Conservation (phyloP, 1,140 invertebrate genomes). For the Batillaria attramentaria region DNA sequence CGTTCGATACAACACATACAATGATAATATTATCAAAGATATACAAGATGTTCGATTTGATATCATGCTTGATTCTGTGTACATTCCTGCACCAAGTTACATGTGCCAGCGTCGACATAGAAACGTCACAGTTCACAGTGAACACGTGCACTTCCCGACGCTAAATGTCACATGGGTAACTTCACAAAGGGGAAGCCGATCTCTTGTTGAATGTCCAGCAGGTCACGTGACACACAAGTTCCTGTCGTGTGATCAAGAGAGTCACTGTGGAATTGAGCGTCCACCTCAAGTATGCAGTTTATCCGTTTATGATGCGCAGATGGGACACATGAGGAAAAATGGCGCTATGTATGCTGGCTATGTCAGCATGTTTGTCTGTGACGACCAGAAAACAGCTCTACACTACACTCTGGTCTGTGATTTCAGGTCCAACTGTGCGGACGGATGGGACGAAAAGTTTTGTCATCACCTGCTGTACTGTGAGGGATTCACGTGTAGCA, state of each 20-base stretch:
- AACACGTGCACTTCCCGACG: too few species aligned
- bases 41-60: background rate
- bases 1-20: too few species aligned
- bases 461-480: background rate
- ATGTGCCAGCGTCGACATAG: too few species aligned
- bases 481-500: constrained; percentile 4
- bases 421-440: constrained; percentile 7
- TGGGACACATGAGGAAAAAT: too few species aligned
- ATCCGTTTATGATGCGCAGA: background rate
- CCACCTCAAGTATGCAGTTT: too few species aligned
- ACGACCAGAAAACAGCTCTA: background rate
- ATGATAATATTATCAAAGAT: background rate
- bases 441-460: constrained; percentile 12
- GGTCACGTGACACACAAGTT: constrained; percentile 12
- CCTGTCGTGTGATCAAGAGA: background rate
- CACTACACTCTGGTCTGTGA: constrained; percentile 26
- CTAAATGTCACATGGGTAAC: background rate
- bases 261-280: background rate
- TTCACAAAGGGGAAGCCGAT: background rate
- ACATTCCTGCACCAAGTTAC: too few species aligned
- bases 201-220: background rate
- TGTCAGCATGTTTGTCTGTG: background rate
- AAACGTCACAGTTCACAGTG: too few species aligned
- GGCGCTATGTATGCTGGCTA: too few species aligned
- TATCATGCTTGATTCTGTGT: too few species aligned